phyloP scores from a whole-genome alignment of 1,140 invertebrate species.

The Macrosteles quadrilineatus region DNA sequence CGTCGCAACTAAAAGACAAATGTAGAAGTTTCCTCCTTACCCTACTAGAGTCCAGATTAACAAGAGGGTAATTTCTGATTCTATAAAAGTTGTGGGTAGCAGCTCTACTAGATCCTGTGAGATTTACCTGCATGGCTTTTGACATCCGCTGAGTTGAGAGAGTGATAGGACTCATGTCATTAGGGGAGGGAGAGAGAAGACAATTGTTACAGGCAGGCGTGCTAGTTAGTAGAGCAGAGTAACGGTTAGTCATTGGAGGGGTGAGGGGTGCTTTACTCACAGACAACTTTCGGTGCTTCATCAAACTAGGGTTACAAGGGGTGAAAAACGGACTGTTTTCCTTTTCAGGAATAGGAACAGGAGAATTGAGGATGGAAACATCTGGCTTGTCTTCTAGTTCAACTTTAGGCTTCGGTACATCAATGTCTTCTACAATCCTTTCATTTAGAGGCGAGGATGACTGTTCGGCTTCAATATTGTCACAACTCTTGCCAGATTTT shows the following conservation, averaged over 20 bases:
- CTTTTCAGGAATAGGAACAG: neutral
- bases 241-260: neutral
- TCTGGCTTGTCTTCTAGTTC: neutral
- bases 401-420: neutral
- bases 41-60: too few relatives aligned
- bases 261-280: conserved; percentile 20
- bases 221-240: conserved; percentile 51
- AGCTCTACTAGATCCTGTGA: too few relatives aligned
- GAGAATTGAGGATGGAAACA: neutral
- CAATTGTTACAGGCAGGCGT: conserved; percentile 56
- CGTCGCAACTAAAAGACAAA: too few relatives aligned
- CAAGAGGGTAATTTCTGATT: too few relatives aligned
- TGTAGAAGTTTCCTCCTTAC: too few relatives aligned
- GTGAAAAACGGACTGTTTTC: conserved; percentile 7
- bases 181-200: conserved; percentile 46
- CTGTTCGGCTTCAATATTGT: neutral
- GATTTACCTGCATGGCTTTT: conserved; percentile 79
- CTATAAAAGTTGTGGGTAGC: too few relatives aligned
- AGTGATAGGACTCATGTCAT: conserved; percentile 80
- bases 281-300: conserved; percentile 25
- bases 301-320: conserved; percentile 8
- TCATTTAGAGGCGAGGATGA: neutral
- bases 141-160: conserved; percentile 81
- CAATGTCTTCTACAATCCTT: neutral
- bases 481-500: conserved; percentile 5